Conservation (phyloP, 2,797 vertebrate genomes). For the Cirrhinus mrigala region DNA sequence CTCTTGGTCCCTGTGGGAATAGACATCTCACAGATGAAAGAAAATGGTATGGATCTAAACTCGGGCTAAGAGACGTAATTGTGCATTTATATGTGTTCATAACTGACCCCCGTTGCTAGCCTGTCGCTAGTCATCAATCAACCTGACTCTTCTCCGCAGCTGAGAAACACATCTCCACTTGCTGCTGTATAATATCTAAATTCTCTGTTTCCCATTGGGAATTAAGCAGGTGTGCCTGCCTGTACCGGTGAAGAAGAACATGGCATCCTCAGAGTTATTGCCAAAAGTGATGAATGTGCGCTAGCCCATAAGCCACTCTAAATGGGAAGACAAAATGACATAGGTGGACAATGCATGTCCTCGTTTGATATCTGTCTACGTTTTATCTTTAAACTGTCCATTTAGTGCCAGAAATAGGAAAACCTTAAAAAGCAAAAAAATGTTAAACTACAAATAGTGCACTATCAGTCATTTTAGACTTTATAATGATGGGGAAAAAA, state of each 20-base stretch:
- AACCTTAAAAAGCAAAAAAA: neutral
- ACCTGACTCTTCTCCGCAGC: constrained; percentile 38
- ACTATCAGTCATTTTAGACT: neutral
- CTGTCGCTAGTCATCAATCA: constrained; percentile 57
- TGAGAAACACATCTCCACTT: constrained; percentile 47
- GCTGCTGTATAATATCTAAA: constrained; percentile 51
- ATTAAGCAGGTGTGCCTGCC: constrained; percentile 44
- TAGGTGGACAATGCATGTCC: constrained; percentile 18
- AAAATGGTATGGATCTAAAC: constrained; percentile 57
- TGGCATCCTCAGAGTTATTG: constrained; percentile 12
- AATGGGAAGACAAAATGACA: constrained; percentile 1
- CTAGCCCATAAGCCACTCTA: constrained; percentile 20
- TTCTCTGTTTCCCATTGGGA: constrained; percentile 36
- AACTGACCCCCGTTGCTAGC: constrained; percentile 42
- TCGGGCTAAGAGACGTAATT: constrained; percentile 53
- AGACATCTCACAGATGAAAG: constrained; percentile 54
- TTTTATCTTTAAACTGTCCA: neutral
- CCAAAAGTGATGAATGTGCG: constrained; percentile 39
- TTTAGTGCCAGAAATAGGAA: neutral
- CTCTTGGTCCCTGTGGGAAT: constrained; percentile 48
- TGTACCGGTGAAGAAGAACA: constrained; percentile 25
- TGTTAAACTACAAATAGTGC: neutral
- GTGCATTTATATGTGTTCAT: constrained; percentile 60
- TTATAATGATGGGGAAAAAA: neutral
- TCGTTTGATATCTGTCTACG: neutral